Evolutionary conservation across 64 coral and sea anemone species (phyloP).

Genomic region (Montipora cactus): DNA sequence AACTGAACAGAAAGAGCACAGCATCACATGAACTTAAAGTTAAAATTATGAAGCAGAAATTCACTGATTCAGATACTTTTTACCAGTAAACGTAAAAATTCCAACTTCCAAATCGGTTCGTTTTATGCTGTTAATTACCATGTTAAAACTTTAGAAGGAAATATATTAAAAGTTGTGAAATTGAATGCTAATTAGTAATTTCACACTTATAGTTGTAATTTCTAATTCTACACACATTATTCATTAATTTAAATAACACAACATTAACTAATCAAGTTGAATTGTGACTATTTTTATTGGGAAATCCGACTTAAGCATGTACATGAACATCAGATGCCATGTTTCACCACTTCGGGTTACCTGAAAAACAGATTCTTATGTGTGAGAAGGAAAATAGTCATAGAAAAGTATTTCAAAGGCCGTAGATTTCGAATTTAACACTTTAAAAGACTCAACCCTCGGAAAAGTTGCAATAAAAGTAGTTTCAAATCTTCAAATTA

Average conservation of each 20-base stretch:
- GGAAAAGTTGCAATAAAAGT: background rate
- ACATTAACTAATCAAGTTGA: background rate
- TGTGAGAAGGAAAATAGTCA: background rate
- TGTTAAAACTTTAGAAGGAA: too few relatives aligned
- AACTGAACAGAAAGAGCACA: too few relatives aligned
- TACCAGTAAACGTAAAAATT: too few relatives aligned
- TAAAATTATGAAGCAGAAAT: constrained; percentile 1
- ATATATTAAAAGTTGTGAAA: too few relatives aligned
- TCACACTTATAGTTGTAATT: too few relatives aligned
- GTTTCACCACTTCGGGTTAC: background rate
- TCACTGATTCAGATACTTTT: too few relatives aligned
- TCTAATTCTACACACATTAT: too few relatives aligned
- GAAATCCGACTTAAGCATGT: background rate
- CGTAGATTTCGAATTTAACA: constrained; percentile 1
- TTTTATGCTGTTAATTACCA: too few relatives aligned
- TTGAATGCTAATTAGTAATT: too few relatives aligned
- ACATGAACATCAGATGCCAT: background rate
- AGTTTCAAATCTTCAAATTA: background rate
- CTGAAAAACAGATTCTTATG: constrained; percentile 2
- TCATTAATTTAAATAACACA: too few relatives aligned
- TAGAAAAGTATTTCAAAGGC: background rate
- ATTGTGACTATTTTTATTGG: background rate
- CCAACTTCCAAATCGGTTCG: too few relatives aligned
- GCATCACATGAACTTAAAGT: too few relatives aligned
- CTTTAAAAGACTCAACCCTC: background rate